Conservation (phyloP, 92 coral and sea anemone species). For the Chrysogorgia sp. region DNA sequence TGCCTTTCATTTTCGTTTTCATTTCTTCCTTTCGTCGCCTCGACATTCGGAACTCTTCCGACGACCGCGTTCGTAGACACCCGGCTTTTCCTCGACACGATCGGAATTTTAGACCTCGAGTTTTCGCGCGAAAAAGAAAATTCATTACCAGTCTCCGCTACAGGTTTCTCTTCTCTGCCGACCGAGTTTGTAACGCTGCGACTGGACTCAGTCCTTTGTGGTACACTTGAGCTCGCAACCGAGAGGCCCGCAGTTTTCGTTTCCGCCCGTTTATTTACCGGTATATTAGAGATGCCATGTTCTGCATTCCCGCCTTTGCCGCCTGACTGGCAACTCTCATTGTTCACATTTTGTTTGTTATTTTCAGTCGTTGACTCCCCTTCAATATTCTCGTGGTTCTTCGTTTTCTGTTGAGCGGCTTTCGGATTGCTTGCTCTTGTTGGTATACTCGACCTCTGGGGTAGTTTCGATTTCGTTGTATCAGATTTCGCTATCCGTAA, state of each 20-base stretch:
- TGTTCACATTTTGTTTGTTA: neutral
- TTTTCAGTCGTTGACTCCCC: neutral
- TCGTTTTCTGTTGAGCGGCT: conserved; percentile 1
- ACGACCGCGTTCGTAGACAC: neutral
- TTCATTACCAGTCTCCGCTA: conserved; percentile 21
- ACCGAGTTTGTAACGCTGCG: conserved; percentile 28
- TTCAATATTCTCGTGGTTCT: neutral
- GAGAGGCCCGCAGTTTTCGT: neutral
- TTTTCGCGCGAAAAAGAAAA: conserved; percentile 34
- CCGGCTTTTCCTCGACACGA: conserved; percentile 5
- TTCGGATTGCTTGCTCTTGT: neutral
- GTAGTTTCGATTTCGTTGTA: conserved; percentile 15
- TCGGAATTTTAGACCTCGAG: conserved; percentile 28
- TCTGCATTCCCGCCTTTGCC: neutral
- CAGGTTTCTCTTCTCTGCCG: conserved; percentile 27
- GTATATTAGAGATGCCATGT: neutral
- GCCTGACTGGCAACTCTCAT: neutral
- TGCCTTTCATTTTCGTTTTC: too few species aligned
- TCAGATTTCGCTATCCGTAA: conserved; percentile 28
- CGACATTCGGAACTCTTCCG: conserved; percentile 4
- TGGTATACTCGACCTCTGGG: conserved; percentile 25
- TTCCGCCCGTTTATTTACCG: neutral
- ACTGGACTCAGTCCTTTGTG: conserved; percentile 30
- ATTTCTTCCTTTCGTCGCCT: too few species aligned
- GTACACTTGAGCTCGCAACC: neutral